A percentile compares a stretch with the other conserved stretches of the same genome.
Conservation (phyloP, 2,888 invertebrate species). For the Trachelus stipa region DNA sequence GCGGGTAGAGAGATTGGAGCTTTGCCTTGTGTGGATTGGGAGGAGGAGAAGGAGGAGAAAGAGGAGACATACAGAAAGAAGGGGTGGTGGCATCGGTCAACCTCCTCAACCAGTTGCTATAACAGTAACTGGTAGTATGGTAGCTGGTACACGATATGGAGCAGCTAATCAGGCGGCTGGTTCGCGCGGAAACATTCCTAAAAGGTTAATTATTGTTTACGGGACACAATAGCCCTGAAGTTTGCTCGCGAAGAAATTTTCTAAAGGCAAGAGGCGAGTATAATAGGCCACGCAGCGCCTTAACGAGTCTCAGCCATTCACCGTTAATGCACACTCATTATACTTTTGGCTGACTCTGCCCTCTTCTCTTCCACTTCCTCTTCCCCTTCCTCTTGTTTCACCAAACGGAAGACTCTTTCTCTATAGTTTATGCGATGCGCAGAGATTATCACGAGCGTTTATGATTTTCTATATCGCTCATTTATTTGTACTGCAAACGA, state of each 20-base stretch:
- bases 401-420: slow-evolving; percentile 5
- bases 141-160: no score
- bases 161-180: slow-evolving; percentile 18
- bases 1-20: no score
- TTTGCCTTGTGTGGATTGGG: no score
- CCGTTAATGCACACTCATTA: slow-evolving; percentile 55
- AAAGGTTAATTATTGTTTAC: slow-evolving; percentile 55
- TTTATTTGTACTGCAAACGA: no score
- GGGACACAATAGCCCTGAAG: slow-evolving; percentile 44
- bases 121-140: no score
- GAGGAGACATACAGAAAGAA: not conserved
- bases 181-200: slow-evolving; percentile 33
- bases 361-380: not conserved
- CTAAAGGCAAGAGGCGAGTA: slow-evolving; percentile 25
- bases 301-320: slow-evolving; percentile 57
- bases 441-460: no score
- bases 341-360: slow-evolving; percentile 26
- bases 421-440: no score
- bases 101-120: no score
- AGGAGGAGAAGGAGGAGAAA: not conserved
- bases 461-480: no score
- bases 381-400: slow-evolving; percentile 19
- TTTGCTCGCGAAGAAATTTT: slow-evolving; percentile 18
- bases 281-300: slow-evolving; percentile 47
- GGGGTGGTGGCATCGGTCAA: not conserved